Conservation (phyloP, 1,140 invertebrate genomes). For the Marisa cornuarietis region DNA sequence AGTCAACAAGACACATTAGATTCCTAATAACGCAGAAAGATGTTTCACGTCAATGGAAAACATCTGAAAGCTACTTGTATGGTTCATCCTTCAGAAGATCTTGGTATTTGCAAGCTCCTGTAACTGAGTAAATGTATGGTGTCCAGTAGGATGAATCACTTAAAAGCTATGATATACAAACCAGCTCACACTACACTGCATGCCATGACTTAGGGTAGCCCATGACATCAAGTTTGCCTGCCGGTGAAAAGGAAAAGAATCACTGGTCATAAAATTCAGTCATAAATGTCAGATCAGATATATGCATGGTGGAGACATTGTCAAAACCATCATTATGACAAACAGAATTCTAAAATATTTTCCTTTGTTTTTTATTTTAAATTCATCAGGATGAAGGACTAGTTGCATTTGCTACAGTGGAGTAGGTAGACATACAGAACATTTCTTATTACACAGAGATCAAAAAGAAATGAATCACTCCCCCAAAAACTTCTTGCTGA, state of each 20-base stretch:
- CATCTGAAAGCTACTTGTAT: neutral
- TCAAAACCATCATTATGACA: neutral
- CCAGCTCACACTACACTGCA: neutral
- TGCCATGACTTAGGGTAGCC: slow-evolving; percentile 12
- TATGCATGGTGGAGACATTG: neutral
- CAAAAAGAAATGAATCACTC: neutral
- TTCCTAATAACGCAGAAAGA: neutral
- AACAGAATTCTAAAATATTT: neutral
- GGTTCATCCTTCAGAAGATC: neutral
- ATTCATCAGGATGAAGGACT: neutral
- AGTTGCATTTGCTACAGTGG: neutral
- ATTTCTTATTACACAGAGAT: neutral
- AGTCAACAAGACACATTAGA: too few relatives aligned
- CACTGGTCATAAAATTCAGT: neutral
- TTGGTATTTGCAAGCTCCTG: neutral
- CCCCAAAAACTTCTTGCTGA: neutral
- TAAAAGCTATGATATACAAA: neutral
- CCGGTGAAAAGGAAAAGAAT: neutral
- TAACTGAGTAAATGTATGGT: neutral
- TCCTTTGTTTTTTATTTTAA: neutral
- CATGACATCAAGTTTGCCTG: slow-evolving; percentile 16
- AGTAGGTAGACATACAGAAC: neutral
- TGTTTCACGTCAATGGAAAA: neutral
- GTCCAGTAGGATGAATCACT: neutral
- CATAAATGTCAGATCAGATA: neutral